Evolutionary conservation across 2,113 vertebrate genomes (phyloP).

Genomic region (Reinhardtius hippoglossoides): DNA sequence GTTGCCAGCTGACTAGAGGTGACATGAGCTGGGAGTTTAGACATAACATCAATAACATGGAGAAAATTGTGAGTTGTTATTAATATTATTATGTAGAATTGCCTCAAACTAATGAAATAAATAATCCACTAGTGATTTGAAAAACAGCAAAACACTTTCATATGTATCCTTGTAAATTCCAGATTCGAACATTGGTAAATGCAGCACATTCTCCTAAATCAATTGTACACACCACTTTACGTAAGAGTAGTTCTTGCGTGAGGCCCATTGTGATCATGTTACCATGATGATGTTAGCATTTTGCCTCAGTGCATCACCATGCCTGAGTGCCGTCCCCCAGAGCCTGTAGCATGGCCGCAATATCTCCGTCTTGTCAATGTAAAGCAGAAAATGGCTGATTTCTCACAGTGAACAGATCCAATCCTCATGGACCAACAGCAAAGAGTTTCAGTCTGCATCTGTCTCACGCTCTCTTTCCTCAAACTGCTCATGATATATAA

Average conservation of each 20-base stretch:
- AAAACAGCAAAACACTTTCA: neutral
- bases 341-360: neutral
- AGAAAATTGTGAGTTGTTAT: too few species aligned
- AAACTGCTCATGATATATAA: slow-evolving; percentile 16
- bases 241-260: too few species aligned
- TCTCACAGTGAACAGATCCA: neutral
- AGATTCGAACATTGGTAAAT: too few species aligned
- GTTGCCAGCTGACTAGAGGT: too few species aligned
- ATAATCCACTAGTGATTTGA: too few species aligned
- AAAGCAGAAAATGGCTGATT: neutral
- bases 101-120: too few species aligned
- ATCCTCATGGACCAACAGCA: neutral
- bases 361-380: neutral
- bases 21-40: too few species aligned
- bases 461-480: neutral
- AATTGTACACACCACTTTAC: too few species aligned
- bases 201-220: too few species aligned
- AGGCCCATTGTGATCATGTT: too few species aligned
- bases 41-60: too few species aligned
- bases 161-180: neutral
- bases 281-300: neutral
- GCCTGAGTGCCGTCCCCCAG: neutral
- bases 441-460: neutral
- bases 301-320: neutral
- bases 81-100: too few species aligned